Percentiles rank a stretch among this genome's conserved stretches.
phyloP scores from a whole-genome alignment of 2,888 invertebrate genomes.

The Orthonevra nobilis region DNA sequence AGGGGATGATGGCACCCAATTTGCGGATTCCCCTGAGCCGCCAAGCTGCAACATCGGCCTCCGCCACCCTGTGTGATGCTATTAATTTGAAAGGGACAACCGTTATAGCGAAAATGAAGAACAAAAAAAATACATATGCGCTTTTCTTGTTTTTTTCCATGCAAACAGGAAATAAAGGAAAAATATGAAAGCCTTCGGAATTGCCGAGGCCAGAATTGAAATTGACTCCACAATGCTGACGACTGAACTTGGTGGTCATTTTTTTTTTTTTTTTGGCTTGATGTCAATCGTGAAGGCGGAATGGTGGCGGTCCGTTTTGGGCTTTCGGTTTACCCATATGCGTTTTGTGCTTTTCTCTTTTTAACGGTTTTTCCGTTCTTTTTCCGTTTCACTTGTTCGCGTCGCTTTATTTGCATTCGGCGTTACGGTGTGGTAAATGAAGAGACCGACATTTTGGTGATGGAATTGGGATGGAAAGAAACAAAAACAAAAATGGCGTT shows the following conservation, averaged over 20 bases:
- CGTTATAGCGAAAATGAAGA: slow-evolving; percentile 19
- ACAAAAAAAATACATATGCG: no score
- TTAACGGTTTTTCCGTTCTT: slow-evolving; percentile 25
- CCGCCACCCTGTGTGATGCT: slow-evolving; percentile 29
- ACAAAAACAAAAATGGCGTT: slow-evolving; percentile 22
- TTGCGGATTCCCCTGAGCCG: slow-evolving; percentile 54
- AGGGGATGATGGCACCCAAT: slow-evolving; percentile 70
- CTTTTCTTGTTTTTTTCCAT: background rate
- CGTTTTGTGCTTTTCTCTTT: slow-evolving; percentile 58
- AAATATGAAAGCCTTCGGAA: slow-evolving; percentile 40
- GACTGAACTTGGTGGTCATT: slow-evolving; percentile 62
- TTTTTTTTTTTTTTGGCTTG: no score
- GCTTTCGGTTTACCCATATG: slow-evolving; percentile 75
- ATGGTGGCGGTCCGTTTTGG: slow-evolving; percentile 73
- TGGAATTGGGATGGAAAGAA: slow-evolving; percentile 36
- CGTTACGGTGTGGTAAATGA: slow-evolving; percentile 59
- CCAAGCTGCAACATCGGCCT: slow-evolving; percentile 10
- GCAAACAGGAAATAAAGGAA: slow-evolving; percentile 60
- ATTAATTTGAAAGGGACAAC: slow-evolving; percentile 61
- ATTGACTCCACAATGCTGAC: slow-evolving; percentile 60
- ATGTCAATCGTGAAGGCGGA: slow-evolving; percentile 50
- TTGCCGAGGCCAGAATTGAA: slow-evolving; percentile 49
- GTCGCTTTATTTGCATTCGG: slow-evolving; percentile 66
- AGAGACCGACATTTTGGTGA: slow-evolving; percentile 60
- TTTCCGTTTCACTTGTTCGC: slow-evolving; percentile 47